These are phyloP conservation scores for Polyploca ridens DNA, from an alignment of 2,888 invertebrate genomes.

Conservation along the genomic window DNA sequence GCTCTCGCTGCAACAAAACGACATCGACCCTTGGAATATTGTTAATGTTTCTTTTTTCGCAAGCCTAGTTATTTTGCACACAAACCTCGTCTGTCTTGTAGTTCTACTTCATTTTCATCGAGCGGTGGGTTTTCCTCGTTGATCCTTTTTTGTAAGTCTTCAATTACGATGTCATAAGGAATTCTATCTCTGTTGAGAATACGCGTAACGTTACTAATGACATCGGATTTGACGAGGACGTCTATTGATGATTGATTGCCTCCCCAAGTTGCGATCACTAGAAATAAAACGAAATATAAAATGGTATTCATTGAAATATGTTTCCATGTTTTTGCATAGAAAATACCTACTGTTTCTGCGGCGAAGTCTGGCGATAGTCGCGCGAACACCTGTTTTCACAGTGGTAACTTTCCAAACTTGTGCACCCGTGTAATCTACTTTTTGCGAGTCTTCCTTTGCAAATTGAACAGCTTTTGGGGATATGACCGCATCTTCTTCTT, in stretches of 20 bases:
- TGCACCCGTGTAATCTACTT: constrained; percentile 89
- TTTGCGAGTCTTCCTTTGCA: constrained; percentile 45
- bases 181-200: constrained; percentile 86
- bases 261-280: constrained; percentile 87
- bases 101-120: constrained; percentile 86
- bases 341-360: constrained; percentile 68
- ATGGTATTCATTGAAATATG: constrained; percentile 2
- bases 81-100: constrained; percentile 89
- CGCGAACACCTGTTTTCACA: constrained; percentile 75
- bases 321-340: neutral
- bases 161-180: constrained; percentile 88
- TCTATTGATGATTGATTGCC: constrained; percentile 87
- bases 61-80: constrained; percentile 23
- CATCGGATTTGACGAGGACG: constrained; percentile 88
- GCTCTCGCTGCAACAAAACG: constrained; percentile 83
- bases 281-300: constrained; percentile 28
- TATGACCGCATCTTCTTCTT: constrained; percentile 27
- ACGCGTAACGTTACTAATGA: constrained; percentile 86
- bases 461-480: constrained; percentile 36
- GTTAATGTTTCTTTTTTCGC: constrained; percentile 31
- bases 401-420: constrained; percentile 89
- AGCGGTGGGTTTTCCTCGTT: constrained; percentile 91
- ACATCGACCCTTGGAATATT: constrained; percentile 70
- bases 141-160: constrained; percentile 91
- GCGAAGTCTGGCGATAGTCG: constrained; percentile 58